Percentiles rank a stretch among this genome's conserved stretches.
Evolutionary conservation across 2,888 invertebrate species (phyloP).

Genomic region (Automeris io): DNA sequence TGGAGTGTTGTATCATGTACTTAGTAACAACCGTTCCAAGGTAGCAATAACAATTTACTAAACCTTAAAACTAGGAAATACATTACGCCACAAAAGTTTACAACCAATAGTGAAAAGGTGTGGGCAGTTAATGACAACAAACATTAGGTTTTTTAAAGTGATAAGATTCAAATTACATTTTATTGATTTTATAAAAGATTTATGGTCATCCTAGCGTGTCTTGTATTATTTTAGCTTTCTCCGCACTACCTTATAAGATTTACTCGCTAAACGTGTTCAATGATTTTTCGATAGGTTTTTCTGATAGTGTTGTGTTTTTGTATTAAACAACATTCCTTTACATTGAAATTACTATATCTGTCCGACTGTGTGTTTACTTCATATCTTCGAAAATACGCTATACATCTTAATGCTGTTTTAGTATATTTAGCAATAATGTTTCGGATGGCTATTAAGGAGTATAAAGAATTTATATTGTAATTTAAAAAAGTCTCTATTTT

Average conservation of each 20-base stretch:
- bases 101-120: neutral
- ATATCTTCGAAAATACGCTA: too few relatives aligned
- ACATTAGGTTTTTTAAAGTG: neutral
- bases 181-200: neutral
- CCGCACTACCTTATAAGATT: constrained; percentile 49
- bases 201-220: constrained; percentile 10
- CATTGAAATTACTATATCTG: too few relatives aligned
- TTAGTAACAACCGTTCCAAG: neutral
- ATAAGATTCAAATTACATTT: too few relatives aligned
- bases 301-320: neutral
- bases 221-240: constrained; percentile 45
- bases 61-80: neutral
- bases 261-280: constrained; percentile 48
- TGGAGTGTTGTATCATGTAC: neutral
- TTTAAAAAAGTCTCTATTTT: too few relatives aligned
- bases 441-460: too few relatives aligned
- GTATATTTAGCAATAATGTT: too few relatives aligned
- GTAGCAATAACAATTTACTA: neutral
- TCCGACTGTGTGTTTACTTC: too few relatives aligned
- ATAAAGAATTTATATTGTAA: too few relatives aligned
- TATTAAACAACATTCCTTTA: too few relatives aligned
- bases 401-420: too few relatives aligned
- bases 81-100: neutral
- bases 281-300: constrained; percentile 5
- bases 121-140: neutral